Evolutionary conservation across 2,888 invertebrate genomes (phyloP), one percentile per base, ranked within the genome.

Genomic region (Biston stratarius): DNA sequence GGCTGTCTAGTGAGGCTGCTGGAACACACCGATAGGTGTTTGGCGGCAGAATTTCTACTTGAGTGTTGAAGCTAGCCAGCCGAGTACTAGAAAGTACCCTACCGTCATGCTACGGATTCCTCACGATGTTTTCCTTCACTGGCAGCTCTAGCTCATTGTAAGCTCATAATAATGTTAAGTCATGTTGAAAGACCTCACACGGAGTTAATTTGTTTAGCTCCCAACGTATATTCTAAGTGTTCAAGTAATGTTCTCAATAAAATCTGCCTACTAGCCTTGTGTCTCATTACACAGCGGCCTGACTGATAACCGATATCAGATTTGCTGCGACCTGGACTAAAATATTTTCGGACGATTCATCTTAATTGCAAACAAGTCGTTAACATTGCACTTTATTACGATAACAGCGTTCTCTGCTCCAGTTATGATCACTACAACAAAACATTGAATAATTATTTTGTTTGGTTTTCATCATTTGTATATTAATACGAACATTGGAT

Each of bases 361-460:
- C 48, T 62, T 53, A 51, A 66, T 47, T 52, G 36, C 59, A 62
- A 63, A 63, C 63, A 67, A 61, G 55, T 36, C 38, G 55, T 67
- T 67, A 67, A 67, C 67, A 67, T 67, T 67, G 67, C 67, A 63
- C 63, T 67, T 48, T n/a, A 44, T 63, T 63, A 51, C 55, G 52
- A 53, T 61, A 61, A 61, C 52, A 36, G 34, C 38, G 10, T 51
- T 55, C 55, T 34, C 49, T 63, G 67, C 38, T 56, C 67, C 59
- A 67, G 11, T 62, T 67, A 57, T 33, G 38, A 24, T 14, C 58
- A 42, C 24, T 14, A 15, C 52, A 53, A 53, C 10, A 38, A 52
- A 38, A 1, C 38, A 15, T 53, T 38, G 38, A 53, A 38, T 38
- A 53, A 51, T 2, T 12, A 48, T 1, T 48, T 48, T 3, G 10